phyloP scores from a whole-genome alignment of 2,113 vertebrate species.

The Pluvialis apricaria region DNA sequence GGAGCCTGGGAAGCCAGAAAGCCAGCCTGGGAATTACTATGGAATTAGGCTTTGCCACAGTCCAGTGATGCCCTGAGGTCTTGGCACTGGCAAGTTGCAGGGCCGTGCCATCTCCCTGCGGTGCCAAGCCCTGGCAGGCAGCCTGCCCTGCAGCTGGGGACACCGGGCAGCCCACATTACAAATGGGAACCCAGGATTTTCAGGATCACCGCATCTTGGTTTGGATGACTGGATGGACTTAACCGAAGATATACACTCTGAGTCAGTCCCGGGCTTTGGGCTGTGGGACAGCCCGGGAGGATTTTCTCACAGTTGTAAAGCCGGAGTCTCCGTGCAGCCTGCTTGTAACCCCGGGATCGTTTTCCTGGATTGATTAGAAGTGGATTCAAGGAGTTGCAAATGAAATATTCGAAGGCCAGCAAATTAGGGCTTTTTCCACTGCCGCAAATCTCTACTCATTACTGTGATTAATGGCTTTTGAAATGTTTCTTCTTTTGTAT shows the following conservation, averaged over 20 bases:
- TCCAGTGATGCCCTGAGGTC: background rate
- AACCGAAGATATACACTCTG: background rate
- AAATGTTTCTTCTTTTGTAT: background rate
- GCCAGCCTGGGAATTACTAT: background rate
- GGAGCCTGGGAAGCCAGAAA: slow-evolving; percentile 27
- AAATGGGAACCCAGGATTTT: background rate
- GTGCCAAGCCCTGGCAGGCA: background rate
- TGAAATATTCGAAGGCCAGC: background rate
- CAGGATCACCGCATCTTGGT: background rate
- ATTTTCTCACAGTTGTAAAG: background rate
- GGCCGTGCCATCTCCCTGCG: accelerated
- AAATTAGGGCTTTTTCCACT: background rate
- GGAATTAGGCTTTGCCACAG: slow-evolving; percentile 2
- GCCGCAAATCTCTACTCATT: background rate
- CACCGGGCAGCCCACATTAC: background rate
- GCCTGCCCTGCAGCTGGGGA: background rate
- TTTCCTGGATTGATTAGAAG: background rate
- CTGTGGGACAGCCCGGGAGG: background rate
- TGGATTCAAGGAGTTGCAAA: background rate
- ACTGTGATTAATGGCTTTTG: background rate
- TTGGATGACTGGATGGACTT: background rate
- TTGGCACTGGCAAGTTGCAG: background rate
- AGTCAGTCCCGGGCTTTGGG: background rate
- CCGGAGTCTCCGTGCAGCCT: background rate
- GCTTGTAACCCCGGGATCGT: background rate